Percentiles rank a stretch among this genome's conserved stretches.
These are phyloP conservation scores for Siniperca obscura DNA, from an alignment of 2,797 vertebrate genomes.

Conservation along the genomic window DNA sequence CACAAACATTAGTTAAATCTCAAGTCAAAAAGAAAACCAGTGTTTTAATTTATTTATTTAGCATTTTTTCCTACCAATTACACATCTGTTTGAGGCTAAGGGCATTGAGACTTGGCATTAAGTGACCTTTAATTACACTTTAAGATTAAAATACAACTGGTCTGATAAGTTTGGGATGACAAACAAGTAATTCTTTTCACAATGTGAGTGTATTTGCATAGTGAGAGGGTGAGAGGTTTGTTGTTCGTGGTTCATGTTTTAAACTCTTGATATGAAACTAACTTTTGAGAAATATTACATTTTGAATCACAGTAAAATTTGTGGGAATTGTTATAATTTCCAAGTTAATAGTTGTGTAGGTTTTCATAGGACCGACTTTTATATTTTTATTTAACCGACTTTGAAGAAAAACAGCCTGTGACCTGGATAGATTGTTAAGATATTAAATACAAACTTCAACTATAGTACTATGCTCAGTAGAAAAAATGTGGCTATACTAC, in stretches of 20 bases:
- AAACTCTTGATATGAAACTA: neutral
- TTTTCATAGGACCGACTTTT: neutral
- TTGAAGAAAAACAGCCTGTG: neutral
- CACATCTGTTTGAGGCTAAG: neutral
- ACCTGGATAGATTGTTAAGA: neutral
- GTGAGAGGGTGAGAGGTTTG: neutral
- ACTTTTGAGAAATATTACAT: neutral
- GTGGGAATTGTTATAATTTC: neutral
- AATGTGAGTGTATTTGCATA: neutral
- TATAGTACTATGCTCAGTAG: neutral
- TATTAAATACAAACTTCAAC: constrained; percentile 23
- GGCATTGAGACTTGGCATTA: neutral
- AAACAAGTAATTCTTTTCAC: neutral
- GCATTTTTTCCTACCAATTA: neutral
- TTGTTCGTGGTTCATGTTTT: neutral
- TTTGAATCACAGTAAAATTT: neutral
- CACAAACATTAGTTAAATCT: neutral
- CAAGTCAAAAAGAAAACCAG: neutral
- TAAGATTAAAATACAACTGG: neutral
- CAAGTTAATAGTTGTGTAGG: neutral
- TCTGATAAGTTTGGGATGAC: neutral
- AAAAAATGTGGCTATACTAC: neutral
- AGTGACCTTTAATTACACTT: neutral
- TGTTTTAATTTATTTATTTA: neutral
- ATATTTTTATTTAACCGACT: neutral